Conservation (phyloP, 2,113 vertebrate genomes). For the Mandrillus leucophaeus region DNA sequence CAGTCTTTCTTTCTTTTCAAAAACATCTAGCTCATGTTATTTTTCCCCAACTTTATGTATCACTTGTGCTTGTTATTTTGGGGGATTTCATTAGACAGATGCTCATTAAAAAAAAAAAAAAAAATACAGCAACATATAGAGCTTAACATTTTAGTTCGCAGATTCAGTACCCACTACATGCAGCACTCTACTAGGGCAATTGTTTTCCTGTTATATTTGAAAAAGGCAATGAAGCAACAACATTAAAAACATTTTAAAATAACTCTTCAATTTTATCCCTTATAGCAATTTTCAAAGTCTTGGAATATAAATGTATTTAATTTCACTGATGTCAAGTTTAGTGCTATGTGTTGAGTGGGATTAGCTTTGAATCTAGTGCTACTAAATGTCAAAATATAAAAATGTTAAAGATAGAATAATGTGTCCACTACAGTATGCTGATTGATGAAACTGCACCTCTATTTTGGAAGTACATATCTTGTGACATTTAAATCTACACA, state of each 20-base stretch:
- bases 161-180: background rate
- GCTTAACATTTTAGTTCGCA: background rate
- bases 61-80: background rate
- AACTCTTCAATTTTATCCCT: background rate
- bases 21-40: background rate
- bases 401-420: background rate
- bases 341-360: background rate
- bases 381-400: background rate
- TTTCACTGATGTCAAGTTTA: background rate
- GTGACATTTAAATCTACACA: background rate
- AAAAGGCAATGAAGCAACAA: constrained; percentile 20
- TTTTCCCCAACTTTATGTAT: background rate
- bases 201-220: background rate
- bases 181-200: background rate
- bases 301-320: background rate
- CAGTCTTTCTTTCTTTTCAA: background rate
- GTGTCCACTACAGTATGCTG: background rate
- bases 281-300: background rate
- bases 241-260: background rate
- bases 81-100: background rate
- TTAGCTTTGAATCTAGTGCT: background rate
- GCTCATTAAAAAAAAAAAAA: background rate
- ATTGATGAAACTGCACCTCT: background rate
- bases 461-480: background rate
- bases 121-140: background rate